Base-by-base conservation (phyloP, 2,113 vertebrate genomes). In the Pleuronectes platessa region DNA sequence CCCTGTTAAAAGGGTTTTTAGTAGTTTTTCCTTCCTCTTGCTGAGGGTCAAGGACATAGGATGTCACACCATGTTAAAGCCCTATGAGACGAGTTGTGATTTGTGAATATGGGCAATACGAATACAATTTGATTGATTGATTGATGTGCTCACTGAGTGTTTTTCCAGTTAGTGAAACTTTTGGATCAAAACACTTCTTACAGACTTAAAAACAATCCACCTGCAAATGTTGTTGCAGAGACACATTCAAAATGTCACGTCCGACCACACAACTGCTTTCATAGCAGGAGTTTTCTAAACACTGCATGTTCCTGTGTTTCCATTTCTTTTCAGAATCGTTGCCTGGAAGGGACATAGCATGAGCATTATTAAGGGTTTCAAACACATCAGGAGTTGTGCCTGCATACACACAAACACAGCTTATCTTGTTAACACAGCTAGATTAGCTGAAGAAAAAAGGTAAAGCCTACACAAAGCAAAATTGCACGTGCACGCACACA, bases 391-490 rank as follows among this genome's bases (percentile, higher is more conserved):
- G 51, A 66, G 26, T 21, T 58, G 15, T 61, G 69, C 61, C 61
- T 53, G 35, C 47, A 31, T 3, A 5, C 23, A 53, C 49, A 56
- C 54, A 68, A 61, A 79, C 20, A 55, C 61, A 65, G 3, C 13
- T 31, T 54, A 17, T 26, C n/a, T 59, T 71, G 70, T 88, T 67
- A 74, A 77, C 59, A 82, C 27, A 23, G 14, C 27, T 42, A 17
- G 24, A 72, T 78, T 31, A 85, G 61, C 66, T 37, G 60, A 54
- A 49, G 55, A n/a, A 74, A 68, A 71, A 75, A 72, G 35, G 40
- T 12, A 45, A 61, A 54, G 68, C 56, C 70, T 62, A 49, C 21
- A 12, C 55, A 81, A 71, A 73, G 78, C 47, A 59, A 54, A 21
- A 15, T 21, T n/a, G 18, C 56, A 58, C 55, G 15, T 13, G 24